Base-by-base conservation (phyloP, 2,113 vertebrate species). In the Desmodus rotundus region DNA sequence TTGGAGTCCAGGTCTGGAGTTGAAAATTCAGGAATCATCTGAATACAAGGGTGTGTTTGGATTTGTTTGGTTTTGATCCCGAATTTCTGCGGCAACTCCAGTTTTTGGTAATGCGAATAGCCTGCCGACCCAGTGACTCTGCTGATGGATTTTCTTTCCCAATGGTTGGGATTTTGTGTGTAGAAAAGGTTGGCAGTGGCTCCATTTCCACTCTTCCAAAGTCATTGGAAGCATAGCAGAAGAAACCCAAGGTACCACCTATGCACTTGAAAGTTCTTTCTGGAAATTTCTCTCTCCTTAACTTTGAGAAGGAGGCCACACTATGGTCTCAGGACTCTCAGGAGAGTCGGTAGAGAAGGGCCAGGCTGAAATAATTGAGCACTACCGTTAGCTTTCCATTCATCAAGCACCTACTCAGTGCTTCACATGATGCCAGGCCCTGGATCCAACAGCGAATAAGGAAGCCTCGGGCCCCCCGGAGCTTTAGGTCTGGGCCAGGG, bases 81-180 rank as follows among this genome's bases (percentile, higher is more conserved):
- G 12, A 31, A 83, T 56, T 92, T 94, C 50, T 47, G 3, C 45
- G n/a, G 89, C 54, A 50, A 76, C 61, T 86, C 31, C 41, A 87
- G 93, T 91, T 95, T 96, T 97, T 97, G 54, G 94, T 65, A 94
- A 93, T 68, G 78, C 87, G 92, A 74, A 95, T 93, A 93, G 22
- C 63, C 87, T 93, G 70, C 81, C 87, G 91, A 70, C 74, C 70
- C 90, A 61, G 77, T 86, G 94, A 95, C 81, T 73, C 61, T 89
- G 36, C 89, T 24, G 6, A 82, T 54, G 65, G 82, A 56, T 50
- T 41, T 58, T 70, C 43, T 63, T 45, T 41, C 67, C n/a, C 68
- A 87, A 17, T 82, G 36, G 81, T 45, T 96, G 15, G 61, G 74
- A 82, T 94, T 72, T 15, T 85, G 7, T n/a, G 10, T 28, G 24